These are phyloP conservation scores for Numida meleagris DNA, from an alignment of 2,113 vertebrate genomes.

Conservation along the genomic window DNA sequence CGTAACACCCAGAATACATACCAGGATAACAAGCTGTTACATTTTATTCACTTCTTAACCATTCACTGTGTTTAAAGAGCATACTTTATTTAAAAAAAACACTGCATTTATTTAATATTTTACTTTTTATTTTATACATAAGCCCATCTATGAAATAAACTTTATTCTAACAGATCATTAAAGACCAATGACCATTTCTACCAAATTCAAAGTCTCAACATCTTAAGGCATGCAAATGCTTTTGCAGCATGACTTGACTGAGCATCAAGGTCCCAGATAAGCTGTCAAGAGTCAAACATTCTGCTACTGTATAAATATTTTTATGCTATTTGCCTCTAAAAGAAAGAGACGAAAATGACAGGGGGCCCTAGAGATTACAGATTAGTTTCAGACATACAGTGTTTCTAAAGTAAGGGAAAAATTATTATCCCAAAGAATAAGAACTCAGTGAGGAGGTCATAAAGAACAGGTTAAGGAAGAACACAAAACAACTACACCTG, in stretches of 20 bases:
- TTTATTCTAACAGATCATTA: not conserved
- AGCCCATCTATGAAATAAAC: not conserved
- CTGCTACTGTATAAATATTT: not conserved
- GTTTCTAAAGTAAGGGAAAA: not conserved
- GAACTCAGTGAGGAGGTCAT: not conserved
- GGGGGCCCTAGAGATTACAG: not conserved
- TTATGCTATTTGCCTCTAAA: not conserved
- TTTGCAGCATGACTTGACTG: not conserved
- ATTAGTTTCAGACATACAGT: not conserved
- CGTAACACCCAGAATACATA: not conserved
- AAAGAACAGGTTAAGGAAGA: not conserved
- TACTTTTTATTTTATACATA: not conserved
- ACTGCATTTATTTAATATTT: not conserved
- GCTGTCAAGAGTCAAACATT: not conserved
- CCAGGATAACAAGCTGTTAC: not conserved
- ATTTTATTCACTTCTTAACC: not conserved
- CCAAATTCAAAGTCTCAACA: not conserved
- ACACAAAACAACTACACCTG: not conserved
- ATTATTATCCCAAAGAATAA: not conserved
- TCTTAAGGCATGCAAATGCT: not conserved
- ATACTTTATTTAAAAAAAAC: not conserved
- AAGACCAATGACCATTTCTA: not conserved
- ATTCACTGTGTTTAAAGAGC: not conserved
- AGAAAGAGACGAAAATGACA: accelerated
- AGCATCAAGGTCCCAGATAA: not conserved